Base-by-base conservation (phyloP, 1,140 invertebrate genomes). In the Megalonaias nervosa region DNA sequence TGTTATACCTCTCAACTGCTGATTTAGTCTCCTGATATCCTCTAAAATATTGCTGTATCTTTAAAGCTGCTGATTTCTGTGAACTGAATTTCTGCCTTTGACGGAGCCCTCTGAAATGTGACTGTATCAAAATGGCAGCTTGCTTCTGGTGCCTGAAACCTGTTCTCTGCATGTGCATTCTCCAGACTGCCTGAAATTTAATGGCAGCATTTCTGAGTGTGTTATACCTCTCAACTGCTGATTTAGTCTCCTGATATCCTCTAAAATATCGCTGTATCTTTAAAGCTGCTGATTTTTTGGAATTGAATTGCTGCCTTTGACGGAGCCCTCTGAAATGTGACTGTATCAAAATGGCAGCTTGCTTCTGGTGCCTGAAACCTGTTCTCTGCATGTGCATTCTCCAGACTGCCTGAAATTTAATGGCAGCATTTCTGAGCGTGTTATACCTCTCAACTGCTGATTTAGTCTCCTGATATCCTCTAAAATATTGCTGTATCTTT, bases 31-130 rank as follows among this genome's bases (percentile, higher is more conserved):
- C 6, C 11, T 16, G 17, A 38, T 55, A 17, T 17, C 75, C 26
- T 60, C 85, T 81, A 26, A 68, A 79, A 21, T 15, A 12, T 26
- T 55, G 21, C 65, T 87, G 86, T 74, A 87, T 82, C 23, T 67
- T 59, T 38, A 82, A 58, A 21, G 73, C 64, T 48, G 77, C 62
- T 68, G 66, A 58, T n/a, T 70, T 57, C 14, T 75, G 67, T 26
- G 67, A 23, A 14, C 31, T 58, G 55, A 74, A 79, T 17, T 61
- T n/a, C 56, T 23, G n/a, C 17, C 12, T 61, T 69, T 75, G 31
- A 48, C 48, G 19, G 21, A 31, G 9, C 19, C 21, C 62, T 56
- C 78, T 64, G 62, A 59, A 80, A 13, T 67, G 66, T 66, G 60
- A 57, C 61, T 81, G 80, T 12, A 80, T 64, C 19, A 67, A 23